Conservation (phyloP, 2,797 vertebrate genomes). For the Sebastes matsubarae region DNA sequence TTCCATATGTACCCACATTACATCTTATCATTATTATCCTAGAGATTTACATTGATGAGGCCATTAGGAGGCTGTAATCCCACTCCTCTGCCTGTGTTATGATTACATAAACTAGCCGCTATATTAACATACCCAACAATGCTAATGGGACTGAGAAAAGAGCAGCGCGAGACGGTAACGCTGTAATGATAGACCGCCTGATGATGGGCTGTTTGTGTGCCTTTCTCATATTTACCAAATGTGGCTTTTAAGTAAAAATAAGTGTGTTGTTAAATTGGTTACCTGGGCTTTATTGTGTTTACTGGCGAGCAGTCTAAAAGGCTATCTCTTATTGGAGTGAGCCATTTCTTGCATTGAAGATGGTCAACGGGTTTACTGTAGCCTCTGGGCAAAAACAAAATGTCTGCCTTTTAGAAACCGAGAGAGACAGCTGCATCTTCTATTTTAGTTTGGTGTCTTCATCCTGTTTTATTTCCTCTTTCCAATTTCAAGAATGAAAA, state of each 20-base stretch:
- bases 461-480: not conserved
- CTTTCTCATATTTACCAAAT: slow-evolving; percentile 23
- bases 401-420: not conserved
- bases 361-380: not conserved
- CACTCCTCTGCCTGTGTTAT: slow-evolving; percentile 51
- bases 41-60: slow-evolving; percentile 47
- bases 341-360: not conserved
- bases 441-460: not conserved
- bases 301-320: slow-evolving; percentile 23
- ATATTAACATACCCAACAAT: slow-evolving; percentile 56
- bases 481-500: not conserved
- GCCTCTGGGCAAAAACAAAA: slow-evolving; percentile 1
- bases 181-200: slow-evolving; percentile 7
- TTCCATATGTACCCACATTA: slow-evolving; percentile 10
- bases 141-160: slow-evolving; percentile 55
- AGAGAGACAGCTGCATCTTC: not conserved
- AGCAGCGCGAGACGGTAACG: slow-evolving; percentile 8
- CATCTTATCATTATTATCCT: slow-evolving; percentile 33
- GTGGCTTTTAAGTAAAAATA: slow-evolving; percentile 50
- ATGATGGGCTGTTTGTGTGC: slow-evolving; percentile 28
- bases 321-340: slow-evolving; percentile 16
- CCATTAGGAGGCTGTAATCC: slow-evolving; percentile 59
- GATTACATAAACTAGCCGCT: slow-evolving; percentile 39
- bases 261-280: slow-evolving; percentile 27
- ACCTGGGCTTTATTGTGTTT: slow-evolving; percentile 28